phyloP scores from a whole-genome alignment of 2,888 invertebrate species.

The Cheilosia soror region DNA sequence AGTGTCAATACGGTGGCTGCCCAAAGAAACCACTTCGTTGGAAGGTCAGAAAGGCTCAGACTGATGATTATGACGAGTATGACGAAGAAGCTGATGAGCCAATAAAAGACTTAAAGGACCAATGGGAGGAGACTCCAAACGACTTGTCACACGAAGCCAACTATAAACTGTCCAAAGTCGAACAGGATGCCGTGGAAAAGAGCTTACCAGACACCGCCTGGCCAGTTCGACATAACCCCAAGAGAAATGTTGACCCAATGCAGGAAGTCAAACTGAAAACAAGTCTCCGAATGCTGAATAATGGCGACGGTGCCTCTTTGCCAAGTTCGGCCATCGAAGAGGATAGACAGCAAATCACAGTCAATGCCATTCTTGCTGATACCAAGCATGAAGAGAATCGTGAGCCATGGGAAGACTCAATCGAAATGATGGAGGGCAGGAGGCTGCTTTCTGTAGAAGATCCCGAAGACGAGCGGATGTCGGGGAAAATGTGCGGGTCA shows the following conservation, averaged over 20 bases:
- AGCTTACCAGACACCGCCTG: constrained; percentile 39
- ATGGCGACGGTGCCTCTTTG: constrained; percentile 80
- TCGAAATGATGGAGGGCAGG: constrained; percentile 44
- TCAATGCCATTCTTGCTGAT: constrained; percentile 75
- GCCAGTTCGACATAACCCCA: constrained; percentile 71
- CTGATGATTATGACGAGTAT: constrained; percentile 65
- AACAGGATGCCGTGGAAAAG: constrained; percentile 81
- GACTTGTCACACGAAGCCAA: constrained; percentile 83
- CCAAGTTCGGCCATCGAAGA: constrained; percentile 80
- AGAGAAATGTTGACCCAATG: constrained; percentile 78
- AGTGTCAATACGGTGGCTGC: constrained; percentile 61
- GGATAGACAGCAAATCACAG: constrained; percentile 68
- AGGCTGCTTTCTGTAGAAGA: constrained; percentile 42
- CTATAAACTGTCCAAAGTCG: constrained; percentile 83
- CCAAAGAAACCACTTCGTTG: constrained; percentile 35
- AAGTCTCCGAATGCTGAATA: constrained; percentile 80
- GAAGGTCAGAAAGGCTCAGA: constrained; percentile 40
- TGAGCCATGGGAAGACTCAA: constrained; percentile 39
- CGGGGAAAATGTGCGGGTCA: constrained; percentile 6
- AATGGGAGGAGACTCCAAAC: constrained; percentile 77
- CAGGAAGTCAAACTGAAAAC: constrained; percentile 81
- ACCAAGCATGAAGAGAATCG: constrained; percentile 7
- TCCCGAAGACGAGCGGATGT: constrained; percentile 19
- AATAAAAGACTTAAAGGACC: constrained; percentile 73
- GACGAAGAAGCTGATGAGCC: constrained; percentile 76